Base-by-base conservation (phyloP, 2,797 vertebrate species). In the Intellagama lesueurii region DNA sequence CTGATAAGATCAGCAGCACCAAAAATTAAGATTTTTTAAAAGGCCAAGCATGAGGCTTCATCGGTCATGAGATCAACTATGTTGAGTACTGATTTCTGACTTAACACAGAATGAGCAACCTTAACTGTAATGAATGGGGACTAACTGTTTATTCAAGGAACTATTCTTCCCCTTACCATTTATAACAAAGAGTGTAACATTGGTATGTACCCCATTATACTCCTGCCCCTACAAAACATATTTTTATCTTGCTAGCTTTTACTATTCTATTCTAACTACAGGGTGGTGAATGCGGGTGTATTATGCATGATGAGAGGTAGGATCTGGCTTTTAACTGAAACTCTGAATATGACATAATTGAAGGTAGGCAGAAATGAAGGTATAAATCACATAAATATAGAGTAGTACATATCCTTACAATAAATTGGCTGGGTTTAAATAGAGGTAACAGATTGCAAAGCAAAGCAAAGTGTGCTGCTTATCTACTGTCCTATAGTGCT, bases 91-190 rank as follows among this genome's bases (percentile, higher is more conserved):
- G 68, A 49, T 19, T 85, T 35, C 72, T 24, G 72, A n/a, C n/a
- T 52, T 35, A 85, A 32, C 64, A 81, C 56, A 81, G 64, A 81
- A 40, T 0, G n/a, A 32, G 9, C 7, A n/a, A 64, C n/a, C 24
- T 26, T 81, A 26, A 81, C 60, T 64, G 16, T 64, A 81, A 66
- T 7, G 56, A 66, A 81, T 32, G 14, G 19, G n/a, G 19, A 30
- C 30, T 72, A n/a, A 73, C 32, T 85, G 47, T 85, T 85, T 52
- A 56, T 85, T 85, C 72, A 9, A 73, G 47, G 35, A 77, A 73
- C 11, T 52, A 52, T 85, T 72, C 19, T 8, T 83, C 47, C 69
- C 35, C n/a, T 60, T 85, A 52, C 52, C 49, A 47, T 2, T 85
- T 47, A 44, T 5, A 77, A 28, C 26, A 70, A 73, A 73, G n/a